Percentiles rank a stretch among this genome's conserved stretches.
Conservation (phyloP, 2,888 invertebrate species). For the Chrysolina oricalcia region DNA sequence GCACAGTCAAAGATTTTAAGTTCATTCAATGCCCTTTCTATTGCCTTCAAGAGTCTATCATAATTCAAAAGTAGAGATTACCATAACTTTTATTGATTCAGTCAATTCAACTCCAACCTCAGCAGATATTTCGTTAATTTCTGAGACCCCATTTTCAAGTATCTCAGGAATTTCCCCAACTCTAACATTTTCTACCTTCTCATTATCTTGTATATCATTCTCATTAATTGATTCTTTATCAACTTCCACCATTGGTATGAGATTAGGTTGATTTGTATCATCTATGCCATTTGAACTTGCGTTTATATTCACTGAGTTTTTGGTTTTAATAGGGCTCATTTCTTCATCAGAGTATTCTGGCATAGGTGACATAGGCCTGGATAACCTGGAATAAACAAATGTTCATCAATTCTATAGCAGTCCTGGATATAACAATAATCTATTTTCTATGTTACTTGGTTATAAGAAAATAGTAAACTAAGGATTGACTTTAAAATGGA, state of each 20-base stretch:
- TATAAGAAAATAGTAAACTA: no score
- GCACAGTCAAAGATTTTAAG: background rate
- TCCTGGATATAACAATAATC: background rate
- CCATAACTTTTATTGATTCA: slow-evolving; percentile 64
- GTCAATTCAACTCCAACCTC: slow-evolving; percentile 69
- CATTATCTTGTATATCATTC: slow-evolving; percentile 36
- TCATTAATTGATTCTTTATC: slow-evolving; percentile 35
- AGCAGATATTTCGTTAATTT: slow-evolving; percentile 50
- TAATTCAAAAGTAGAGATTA: background rate
- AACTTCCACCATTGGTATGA: slow-evolving; percentile 1
- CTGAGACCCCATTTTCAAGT: slow-evolving; percentile 56
- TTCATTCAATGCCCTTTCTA: background rate
- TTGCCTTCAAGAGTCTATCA: background rate
- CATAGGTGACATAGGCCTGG: slow-evolving; percentile 83
- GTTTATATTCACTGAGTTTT: slow-evolving; percentile 45
- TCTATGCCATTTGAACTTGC: slow-evolving; percentile 37
- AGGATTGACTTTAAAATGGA: no score
- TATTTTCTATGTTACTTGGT: no score
- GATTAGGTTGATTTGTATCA: slow-evolving; percentile 32
- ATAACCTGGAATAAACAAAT: slow-evolving; percentile 73
- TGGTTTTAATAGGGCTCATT: slow-evolving; percentile 59
- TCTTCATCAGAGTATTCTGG: slow-evolving; percentile 77
- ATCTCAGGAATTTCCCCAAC: slow-evolving; percentile 48
- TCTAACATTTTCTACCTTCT: slow-evolving; percentile 26
- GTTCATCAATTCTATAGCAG: background rate